Conservation (phyloP, 2,113 vertebrate species). For the Phaetusa simplex region DNA sequence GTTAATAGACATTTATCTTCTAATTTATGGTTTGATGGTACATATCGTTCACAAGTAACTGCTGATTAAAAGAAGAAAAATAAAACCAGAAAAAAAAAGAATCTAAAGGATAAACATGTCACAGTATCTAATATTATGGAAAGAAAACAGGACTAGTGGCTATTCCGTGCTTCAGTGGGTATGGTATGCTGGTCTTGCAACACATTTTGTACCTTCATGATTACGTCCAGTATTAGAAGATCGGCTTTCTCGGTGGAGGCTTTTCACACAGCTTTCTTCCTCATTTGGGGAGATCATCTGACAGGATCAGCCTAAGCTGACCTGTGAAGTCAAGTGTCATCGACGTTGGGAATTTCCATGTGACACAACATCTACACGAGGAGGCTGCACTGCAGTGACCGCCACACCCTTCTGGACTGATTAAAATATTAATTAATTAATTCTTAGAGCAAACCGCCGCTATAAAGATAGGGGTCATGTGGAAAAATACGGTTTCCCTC, state of each 20-base stretch:
- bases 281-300: not conserved
- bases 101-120: not conserved
- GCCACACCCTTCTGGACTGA: not conserved
- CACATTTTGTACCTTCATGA: not conserved
- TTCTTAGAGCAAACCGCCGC: not conserved
- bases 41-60: not conserved
- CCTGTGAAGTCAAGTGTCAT: not conserved
- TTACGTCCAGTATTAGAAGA: not conserved
- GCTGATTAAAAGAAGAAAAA: not conserved
- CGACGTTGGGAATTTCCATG: not conserved
- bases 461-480: not conserved
- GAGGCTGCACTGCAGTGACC: rapidly evolving
- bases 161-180: not conserved
- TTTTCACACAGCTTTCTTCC: conserved; percentile 6
- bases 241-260: not conserved
- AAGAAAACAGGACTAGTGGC: not conserved
- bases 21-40: not conserved
- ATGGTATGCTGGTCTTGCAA: not conserved
- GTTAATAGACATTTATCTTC: not conserved
- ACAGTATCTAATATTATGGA: not conserved
- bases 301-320: conserved; percentile 31
- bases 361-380: not conserved
- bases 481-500: not conserved
- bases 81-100: not conserved
- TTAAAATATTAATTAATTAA: no score